Conservation (phyloP, 2,888 invertebrate species). For the Drosophila affinis region DNA sequence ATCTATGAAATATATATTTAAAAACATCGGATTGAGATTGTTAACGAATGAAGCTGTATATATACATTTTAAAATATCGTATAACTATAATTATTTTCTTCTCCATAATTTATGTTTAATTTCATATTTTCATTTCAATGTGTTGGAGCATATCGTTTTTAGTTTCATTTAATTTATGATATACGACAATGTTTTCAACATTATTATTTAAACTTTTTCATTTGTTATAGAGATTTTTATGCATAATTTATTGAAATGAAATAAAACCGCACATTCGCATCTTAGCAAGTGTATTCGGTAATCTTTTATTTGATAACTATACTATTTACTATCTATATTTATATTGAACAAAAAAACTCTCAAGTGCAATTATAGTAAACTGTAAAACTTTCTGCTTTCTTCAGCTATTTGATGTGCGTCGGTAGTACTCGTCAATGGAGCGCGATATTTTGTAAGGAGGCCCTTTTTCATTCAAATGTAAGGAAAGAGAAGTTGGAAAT, state of each 20-base stretch:
- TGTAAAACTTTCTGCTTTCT: slow-evolving; percentile 70
- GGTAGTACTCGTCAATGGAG: background rate
- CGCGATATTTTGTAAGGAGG: slow-evolving; percentile 6
- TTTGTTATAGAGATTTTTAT: slow-evolving; percentile 69
- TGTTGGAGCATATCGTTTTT: slow-evolving; percentile 67
- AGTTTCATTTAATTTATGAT: slow-evolving; percentile 54
- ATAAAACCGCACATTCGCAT: slow-evolving; percentile 49
- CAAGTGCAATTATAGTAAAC: slow-evolving; percentile 73
- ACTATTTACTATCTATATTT: slow-evolving; percentile 20
- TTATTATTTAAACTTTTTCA: slow-evolving; percentile 62
- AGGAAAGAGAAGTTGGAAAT: slow-evolving; percentile 26
- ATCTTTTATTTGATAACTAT: slow-evolving; percentile 10
- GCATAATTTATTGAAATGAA: slow-evolving; percentile 68
- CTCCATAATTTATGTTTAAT: slow-evolving; percentile 65
- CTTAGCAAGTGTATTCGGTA: slow-evolving; percentile 50
- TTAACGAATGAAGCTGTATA: slow-evolving; percentile 72
- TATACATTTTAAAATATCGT: slow-evolving; percentile 71
- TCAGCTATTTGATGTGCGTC: slow-evolving; percentile 51
- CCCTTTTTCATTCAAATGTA: slow-evolving; percentile 16
- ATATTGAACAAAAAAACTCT: slow-evolving; percentile 49
- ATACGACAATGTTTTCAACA: slow-evolving; percentile 48
- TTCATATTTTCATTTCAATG: slow-evolving; percentile 67
- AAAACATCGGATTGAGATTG: slow-evolving; percentile 61
- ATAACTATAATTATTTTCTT: slow-evolving; percentile 71
- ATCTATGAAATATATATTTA: slow-evolving; percentile 42